Evolutionary conservation across 2,888 invertebrate genomes (phyloP), one percentile per base, ranked within the genome.

Genomic region (Aethes cnicana): DNA sequence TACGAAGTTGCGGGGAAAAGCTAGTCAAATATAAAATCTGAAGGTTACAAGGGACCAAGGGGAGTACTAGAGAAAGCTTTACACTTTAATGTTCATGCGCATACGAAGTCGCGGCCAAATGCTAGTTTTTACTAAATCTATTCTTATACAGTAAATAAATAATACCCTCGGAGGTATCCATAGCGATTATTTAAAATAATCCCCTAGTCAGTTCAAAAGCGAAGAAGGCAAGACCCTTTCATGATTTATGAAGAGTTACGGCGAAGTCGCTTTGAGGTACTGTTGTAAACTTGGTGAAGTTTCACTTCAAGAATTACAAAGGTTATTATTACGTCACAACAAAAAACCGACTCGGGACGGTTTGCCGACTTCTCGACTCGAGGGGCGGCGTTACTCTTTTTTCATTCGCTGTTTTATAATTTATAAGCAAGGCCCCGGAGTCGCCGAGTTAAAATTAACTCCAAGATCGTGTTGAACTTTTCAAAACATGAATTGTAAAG

Each of bases 261-360:
- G 63, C 55, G 56, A 66, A 65, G 66, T 70, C 65, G 61, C 70
- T 72, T 69, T 69, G 67, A 68, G 69, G 66, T 66, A 71, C 65
- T 66, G 68, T 74, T 69, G 65, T 63, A 69, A 71, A 72, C 65
- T 72, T 74, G 58, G 64, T 63, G 63, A 73, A 75, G 70, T 76
- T 71, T 74, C 69, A 68, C 71, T 71, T 68, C 68, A 72, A 73
- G 74, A 77, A 74, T 76, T 75, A 77, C 69, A 76, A 77, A 78
- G 78, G 73, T 77, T 75, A 74, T 77, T 77, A 77, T 74, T 74
- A 72, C 69, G 71, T 62, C 61, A 64, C 70, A 63, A 66, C 71
- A 70, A 74, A 67, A 72, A 75, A 70, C 65, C 62, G 64, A 62
- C 61, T 68, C 64, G 69, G 66, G 75, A 68, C 73, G 68, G 68